Evolutionary conservation across 2,888 invertebrate species (phyloP).

Genomic region (Lysandra bellargus): DNA sequence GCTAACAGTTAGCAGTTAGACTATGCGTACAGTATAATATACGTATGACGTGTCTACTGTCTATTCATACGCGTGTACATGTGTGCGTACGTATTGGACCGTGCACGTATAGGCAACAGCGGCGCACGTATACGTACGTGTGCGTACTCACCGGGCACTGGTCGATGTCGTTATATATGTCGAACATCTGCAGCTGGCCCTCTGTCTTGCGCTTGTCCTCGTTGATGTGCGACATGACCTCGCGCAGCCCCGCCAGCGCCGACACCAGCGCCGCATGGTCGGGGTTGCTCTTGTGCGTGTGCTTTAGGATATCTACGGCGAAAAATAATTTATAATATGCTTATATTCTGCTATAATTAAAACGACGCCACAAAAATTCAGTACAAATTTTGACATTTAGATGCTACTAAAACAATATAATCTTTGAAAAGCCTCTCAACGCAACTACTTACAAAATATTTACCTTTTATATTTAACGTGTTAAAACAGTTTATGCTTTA

Average conservation of each 20-base stretch:
- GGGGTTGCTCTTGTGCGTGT: slow-evolving; percentile 93
- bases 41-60: too few species aligned
- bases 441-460: too few species aligned
- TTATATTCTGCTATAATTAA: neutral
- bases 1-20: too few species aligned
- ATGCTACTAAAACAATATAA: too few species aligned
- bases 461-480: too few species aligned
- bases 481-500: too few species aligned
- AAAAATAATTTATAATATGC: neutral
- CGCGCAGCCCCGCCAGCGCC: slow-evolving; percentile 92
- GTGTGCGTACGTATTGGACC: neutral
- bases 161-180: slow-evolving; percentile 98
- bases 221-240: slow-evolving; percentile 98
- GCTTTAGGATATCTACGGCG: slow-evolving; percentile 93
- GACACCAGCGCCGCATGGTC: slow-evolving; percentile 92
- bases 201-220: slow-evolving; percentile 98
- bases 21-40: too few species aligned
- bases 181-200: slow-evolving; percentile 96
- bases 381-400: too few species aligned
- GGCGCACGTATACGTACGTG: neutral
- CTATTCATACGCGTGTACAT: too few species aligned
- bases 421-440: too few species aligned
- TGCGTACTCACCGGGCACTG: slow-evolving; percentile 90
- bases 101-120: neutral
- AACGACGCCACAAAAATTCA: too few species aligned